Percentiles rank a stretch among this genome's conserved stretches.
Conservation (phyloP, 2,888 invertebrate species). For the Pristionchus maxplancki region DNA sequence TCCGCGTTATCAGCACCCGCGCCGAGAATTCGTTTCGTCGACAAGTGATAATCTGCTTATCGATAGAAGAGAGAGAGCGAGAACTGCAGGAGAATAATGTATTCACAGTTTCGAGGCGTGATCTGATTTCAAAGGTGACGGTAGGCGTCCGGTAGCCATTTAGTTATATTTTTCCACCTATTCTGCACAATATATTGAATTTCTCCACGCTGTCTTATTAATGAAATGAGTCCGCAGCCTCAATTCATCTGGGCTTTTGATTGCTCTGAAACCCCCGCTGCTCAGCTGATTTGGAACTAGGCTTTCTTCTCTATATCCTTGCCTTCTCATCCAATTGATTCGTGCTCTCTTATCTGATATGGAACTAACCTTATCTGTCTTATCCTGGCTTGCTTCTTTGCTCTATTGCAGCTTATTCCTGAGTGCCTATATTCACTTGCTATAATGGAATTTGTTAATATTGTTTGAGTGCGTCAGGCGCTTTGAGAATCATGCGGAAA, state of each 20-base stretch:
- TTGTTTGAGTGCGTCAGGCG: neutral
- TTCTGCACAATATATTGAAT: too few species aligned
- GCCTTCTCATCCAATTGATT: neutral
- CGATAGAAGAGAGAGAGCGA: neutral
- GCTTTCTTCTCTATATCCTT: neutral
- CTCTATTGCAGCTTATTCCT: neutral
- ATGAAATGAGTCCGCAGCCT: neutral
- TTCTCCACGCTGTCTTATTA: neutral
- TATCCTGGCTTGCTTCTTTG: neutral
- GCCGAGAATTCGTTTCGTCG: conserved; percentile 12
- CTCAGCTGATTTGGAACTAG: too few species aligned
- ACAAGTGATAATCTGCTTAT: neutral
- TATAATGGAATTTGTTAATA: neutral
- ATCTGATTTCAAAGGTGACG: neutral
- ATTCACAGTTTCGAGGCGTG: neutral
- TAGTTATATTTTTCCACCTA: neutral
- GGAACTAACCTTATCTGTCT: neutral
- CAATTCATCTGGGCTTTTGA: neutral
- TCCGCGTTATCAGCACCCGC: neutral
- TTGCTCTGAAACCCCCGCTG: too few species aligned
- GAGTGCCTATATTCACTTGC: neutral
- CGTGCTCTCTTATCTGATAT: neutral
- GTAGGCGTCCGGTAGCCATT: neutral
- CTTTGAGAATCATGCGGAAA: neutral
- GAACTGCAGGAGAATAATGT: neutral